Percentiles rank a stretch among this genome's conserved stretches.
These are phyloP conservation scores for Orthosia gothica DNA, from an alignment of 2,888 invertebrate species.

Conservation along the genomic window DNA sequence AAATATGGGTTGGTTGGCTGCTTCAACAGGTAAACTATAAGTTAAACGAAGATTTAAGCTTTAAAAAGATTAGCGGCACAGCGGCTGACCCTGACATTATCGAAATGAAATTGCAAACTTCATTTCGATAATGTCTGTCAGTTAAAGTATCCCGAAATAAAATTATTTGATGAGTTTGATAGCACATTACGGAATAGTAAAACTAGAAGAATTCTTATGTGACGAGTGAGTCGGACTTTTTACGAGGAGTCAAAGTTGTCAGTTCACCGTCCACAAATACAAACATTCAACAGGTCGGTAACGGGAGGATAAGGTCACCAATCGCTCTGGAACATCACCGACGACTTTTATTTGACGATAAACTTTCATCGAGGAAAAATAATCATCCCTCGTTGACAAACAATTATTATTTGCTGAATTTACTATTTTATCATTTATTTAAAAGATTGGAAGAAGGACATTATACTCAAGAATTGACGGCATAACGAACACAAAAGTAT, in stretches of 20 bases:
- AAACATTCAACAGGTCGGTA: constrained; percentile 15
- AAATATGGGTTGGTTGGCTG: no score
- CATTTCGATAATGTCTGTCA: no score
- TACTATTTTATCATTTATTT: background rate
- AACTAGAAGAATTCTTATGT: no score
- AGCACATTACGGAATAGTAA: background rate
- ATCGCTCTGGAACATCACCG: background rate
- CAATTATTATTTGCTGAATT: background rate
- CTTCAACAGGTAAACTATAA: background rate
- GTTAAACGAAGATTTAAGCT: background rate
- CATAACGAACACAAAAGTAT: no score
- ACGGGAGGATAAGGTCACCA: background rate
- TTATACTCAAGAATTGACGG: background rate
- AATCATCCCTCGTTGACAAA: background rate
- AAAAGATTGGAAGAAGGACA: background rate
- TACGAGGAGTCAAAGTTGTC: constrained; percentile 1
- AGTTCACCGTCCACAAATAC: background rate
- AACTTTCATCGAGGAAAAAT: background rate
- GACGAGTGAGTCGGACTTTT: background rate
- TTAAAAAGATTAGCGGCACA: background rate
- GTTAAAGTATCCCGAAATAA: background rate
- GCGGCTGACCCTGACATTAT: background rate
- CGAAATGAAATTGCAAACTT: background rate
- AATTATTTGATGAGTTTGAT: background rate
- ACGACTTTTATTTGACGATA: constrained; percentile 4